Conservation (phyloP, 2,113 vertebrate genomes). For the Mus pahari region DNA sequence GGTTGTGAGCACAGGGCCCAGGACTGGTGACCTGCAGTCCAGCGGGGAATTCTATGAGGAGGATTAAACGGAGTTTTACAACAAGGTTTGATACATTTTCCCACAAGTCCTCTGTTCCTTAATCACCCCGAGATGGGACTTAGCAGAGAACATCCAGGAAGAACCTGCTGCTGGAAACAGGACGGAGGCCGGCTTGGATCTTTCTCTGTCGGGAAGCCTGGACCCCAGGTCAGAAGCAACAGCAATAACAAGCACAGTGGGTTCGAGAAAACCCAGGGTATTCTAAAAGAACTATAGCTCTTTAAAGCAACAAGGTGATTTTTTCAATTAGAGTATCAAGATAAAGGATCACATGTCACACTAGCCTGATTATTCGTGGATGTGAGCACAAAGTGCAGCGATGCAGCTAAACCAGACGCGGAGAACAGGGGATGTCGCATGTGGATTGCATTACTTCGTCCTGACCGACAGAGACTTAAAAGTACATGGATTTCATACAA, state of each 20-base stretch:
- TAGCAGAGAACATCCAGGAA: slow-evolving; percentile 32
- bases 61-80: background rate
- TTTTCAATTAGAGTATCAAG: background rate
- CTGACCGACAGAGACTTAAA: slow-evolving; percentile 2
- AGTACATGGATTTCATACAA: slow-evolving; percentile 35
- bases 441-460: slow-evolving; percentile 34
- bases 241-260: background rate
- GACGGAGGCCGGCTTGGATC: background rate
- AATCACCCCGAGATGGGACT: background rate
- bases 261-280: slow-evolving; percentile 43
- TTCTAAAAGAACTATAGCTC: background rate
- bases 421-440: background rate
- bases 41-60: slow-evolving; percentile 7
- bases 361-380: background rate
- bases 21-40: background rate
- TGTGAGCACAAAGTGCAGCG: slow-evolving; percentile 22
- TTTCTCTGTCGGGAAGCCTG: slow-evolving; percentile 31
- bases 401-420: background rate
- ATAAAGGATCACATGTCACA: slow-evolving; percentile 41
- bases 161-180: slow-evolving; percentile 12
- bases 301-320: slow-evolving; percentile 21
- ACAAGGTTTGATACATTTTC: background rate
- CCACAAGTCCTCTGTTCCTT: slow-evolving; percentile 39
- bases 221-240: background rate
- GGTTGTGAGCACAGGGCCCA: background rate